A percentile compares a stretch with the other conserved stretches of the same genome.
Evolutionary conservation across 2,113 vertebrate species (phyloP).

Genomic region (Piaya cayana): DNA sequence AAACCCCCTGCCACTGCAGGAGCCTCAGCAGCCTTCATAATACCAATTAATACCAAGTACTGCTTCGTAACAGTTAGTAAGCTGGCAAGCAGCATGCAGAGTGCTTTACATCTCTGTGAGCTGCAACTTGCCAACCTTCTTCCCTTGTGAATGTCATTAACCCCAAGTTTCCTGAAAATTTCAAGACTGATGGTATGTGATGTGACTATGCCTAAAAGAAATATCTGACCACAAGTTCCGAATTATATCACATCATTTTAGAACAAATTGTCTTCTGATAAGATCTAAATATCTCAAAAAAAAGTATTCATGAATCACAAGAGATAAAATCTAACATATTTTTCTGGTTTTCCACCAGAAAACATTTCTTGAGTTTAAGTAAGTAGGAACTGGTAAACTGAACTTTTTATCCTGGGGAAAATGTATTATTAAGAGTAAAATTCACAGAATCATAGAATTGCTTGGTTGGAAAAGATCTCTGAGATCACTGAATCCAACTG

Average conservation of each 20-base stretch:
- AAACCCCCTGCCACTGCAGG: rapidly evolving
- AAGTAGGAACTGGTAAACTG: background rate
- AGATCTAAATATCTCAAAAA: background rate
- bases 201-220: background rate
- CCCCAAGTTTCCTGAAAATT: rapidly evolving
- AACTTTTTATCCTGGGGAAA: background rate
- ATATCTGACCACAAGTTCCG: background rate
- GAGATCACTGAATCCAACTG: no score
- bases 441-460: no score
- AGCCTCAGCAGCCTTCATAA: rapidly evolving
- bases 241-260: background rate
- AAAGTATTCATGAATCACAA: background rate
- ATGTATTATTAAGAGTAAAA: background rate
- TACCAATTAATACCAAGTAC: background rate
- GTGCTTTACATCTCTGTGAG: background rate
- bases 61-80: background rate
- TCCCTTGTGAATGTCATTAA: background rate
- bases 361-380: background rate
- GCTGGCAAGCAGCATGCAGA: background rate
- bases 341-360: background rate
- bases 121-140: background rate
- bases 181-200: rapidly evolving
- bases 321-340: background rate
- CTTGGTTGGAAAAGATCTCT: no score
- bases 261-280: background rate